These are phyloP conservation scores for Lordiphosa stackelbergi DNA, from an alignment of 1,140 invertebrate genomes.

Conservation along the genomic window DNA sequence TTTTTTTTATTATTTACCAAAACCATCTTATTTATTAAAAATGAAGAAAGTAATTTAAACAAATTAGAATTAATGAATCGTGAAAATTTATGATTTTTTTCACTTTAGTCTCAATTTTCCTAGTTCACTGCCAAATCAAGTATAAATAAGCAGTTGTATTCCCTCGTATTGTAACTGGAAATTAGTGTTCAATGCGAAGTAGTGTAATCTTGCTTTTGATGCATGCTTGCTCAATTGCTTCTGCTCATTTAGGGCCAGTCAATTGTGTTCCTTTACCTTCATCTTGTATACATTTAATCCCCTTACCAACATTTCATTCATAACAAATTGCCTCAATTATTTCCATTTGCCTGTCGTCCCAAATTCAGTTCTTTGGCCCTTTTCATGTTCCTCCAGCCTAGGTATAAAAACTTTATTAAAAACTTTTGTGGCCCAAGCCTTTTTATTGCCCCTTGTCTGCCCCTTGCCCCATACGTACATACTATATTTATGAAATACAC, in stretches of 20 bases:
- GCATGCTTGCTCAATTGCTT: background rate
- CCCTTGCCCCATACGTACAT: conserved; percentile 25
- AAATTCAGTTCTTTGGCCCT: conserved; percentile 3
- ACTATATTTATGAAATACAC: conserved; percentile 62
- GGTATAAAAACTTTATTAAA: conserved; percentile 76
- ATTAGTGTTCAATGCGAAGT: too few relatives aligned
- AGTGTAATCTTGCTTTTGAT: too few relatives aligned
- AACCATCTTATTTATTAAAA: too few relatives aligned
- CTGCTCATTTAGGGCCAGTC: background rate
- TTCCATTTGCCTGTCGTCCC: conserved; percentile 30
- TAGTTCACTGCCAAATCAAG: too few relatives aligned
- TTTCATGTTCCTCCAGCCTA: conserved; percentile 11
- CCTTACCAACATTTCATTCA: conserved; percentile 40
- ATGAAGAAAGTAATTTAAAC: too few relatives aligned
- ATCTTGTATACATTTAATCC: conserved; percentile 11
- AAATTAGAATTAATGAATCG: too few relatives aligned
- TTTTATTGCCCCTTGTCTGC: conserved; percentile 48
- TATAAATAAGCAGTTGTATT: too few relatives aligned
- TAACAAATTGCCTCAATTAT: conserved; percentile 74
- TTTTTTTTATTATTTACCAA: too few relatives aligned
- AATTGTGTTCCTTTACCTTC: background rate
- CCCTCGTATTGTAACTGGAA: too few relatives aligned
- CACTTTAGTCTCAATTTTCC: too few relatives aligned
- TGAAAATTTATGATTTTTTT: too few relatives aligned
- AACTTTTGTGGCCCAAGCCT: conserved; percentile 66